These are phyloP conservation scores for Coboldia fuscipes DNA, from an alignment of 1,140 invertebrate species.

Conservation along the genomic window DNA sequence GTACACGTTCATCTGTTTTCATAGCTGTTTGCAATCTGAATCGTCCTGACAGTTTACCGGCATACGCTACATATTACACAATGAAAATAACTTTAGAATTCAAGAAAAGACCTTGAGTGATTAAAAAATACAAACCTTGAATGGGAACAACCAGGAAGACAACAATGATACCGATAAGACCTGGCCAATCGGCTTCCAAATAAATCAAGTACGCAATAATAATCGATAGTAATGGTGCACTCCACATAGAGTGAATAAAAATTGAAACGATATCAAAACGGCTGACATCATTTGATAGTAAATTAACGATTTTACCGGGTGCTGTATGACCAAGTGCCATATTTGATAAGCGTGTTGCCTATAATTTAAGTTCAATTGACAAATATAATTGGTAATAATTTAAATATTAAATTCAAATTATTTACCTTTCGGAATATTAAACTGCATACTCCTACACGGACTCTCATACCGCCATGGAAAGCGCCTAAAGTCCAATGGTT, in stretches of 20 bases:
- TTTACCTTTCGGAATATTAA: slow-evolving; percentile 32
- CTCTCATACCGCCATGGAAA: slow-evolving; percentile 33
- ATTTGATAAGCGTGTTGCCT: slow-evolving; percentile 28
- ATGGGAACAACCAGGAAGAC: slow-evolving; percentile 48
- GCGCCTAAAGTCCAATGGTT: slow-evolving; percentile 31
- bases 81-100: too few relatives aligned
- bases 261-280: slow-evolving; percentile 34
- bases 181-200: slow-evolving; percentile 34
- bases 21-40: slow-evolving; percentile 36
- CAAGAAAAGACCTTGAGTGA: too few relatives aligned
- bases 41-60: slow-evolving; percentile 38
- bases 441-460: slow-evolving; percentile 33
- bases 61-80: slow-evolving; percentile 30
- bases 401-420: not conserved
- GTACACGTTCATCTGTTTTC: slow-evolving; percentile 50
- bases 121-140: slow-evolving; percentile 33
- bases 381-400: not conserved
- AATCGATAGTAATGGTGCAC: slow-evolving; percentile 37
- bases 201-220: slow-evolving; percentile 41
- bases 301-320: slow-evolving; percentile 61
- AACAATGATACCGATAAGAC: slow-evolving; percentile 41
- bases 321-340: slow-evolving; percentile 49
- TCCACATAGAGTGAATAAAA: slow-evolving; percentile 37
- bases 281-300: slow-evolving; percentile 58
- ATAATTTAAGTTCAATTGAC: not conserved